Evolutionary conservation across 2,888 invertebrate species (phyloP).

Genomic region (Napeogenes sylphis): DNA sequence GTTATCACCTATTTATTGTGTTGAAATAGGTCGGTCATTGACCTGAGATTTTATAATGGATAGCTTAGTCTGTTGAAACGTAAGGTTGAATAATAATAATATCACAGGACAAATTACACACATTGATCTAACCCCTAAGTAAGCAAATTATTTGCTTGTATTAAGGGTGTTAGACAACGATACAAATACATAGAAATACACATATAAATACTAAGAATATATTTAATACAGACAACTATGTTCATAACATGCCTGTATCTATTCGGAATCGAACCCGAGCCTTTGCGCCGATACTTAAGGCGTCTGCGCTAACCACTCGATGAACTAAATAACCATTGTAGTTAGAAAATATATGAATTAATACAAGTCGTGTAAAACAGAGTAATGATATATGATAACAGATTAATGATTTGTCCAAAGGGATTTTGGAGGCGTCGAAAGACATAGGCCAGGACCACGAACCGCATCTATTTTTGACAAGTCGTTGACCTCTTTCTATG

Average conservation of each 20-base stretch:
- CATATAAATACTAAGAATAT: no score
- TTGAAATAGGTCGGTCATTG: slow-evolving; percentile 66
- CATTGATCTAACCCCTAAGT: no score
- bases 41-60: slow-evolving; percentile 47
- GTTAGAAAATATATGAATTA: no score
- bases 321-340: slow-evolving; percentile 7
- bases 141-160: no score
- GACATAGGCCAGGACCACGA: slow-evolving; percentile 62
- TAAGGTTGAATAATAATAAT: slow-evolving; percentile 5
- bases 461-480: slow-evolving; percentile 63
- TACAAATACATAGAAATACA: no score
- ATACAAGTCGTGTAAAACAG: no score
- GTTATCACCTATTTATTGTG: slow-evolving; percentile 58
- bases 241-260: no score
- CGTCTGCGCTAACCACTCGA: neutral
- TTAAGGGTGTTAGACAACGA: no score
- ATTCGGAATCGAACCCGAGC: no score
- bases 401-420: slow-evolving; percentile 66
- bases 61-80: slow-evolving; percentile 26
- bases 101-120: no score
- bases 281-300: no score
- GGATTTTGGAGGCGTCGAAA: slow-evolving; percentile 66
- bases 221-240: no score
- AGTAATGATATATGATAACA: slow-evolving; percentile 63
- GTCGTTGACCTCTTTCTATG: slow-evolving; percentile 67